These are phyloP conservation scores for Pediacus dermestoides DNA, from an alignment of 2,888 invertebrate species.

Conservation along the genomic window DNA sequence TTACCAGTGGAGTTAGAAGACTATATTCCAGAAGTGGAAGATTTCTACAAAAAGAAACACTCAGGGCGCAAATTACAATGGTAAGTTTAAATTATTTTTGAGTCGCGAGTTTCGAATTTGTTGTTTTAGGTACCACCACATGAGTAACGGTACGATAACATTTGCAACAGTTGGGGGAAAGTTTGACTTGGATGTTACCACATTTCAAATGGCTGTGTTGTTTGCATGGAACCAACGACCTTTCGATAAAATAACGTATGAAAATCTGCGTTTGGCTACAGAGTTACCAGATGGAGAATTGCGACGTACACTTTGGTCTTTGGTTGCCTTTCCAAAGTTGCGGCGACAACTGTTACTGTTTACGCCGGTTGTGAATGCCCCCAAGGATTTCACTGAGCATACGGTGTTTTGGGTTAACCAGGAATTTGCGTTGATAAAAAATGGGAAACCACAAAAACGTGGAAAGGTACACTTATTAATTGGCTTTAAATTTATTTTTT, in stretches of 20 bases:
- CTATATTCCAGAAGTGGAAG: slow-evolving; percentile 98
- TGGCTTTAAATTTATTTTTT: slow-evolving; percentile 10
- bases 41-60: slow-evolving; percentile 97
- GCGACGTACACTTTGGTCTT: slow-evolving; percentile 90
- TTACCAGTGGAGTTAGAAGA: slow-evolving; percentile 97
- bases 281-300: slow-evolving; percentile 95
- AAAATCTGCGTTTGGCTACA: slow-evolving; percentile 92
- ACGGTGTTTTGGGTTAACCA: slow-evolving; percentile 96
- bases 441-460: slow-evolving; percentile 88
- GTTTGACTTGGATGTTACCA: slow-evolving; percentile 97
- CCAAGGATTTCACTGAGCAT: slow-evolving; percentile 91
- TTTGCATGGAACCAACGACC: slow-evolving; percentile 99
- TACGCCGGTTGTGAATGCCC: slow-evolving; percentile 74
- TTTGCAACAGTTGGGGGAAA: slow-evolving; percentile 89
- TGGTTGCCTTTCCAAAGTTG: slow-evolving; percentile 93
- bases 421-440: slow-evolving; percentile 92
- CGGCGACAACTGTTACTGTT: slow-evolving; percentile 87
- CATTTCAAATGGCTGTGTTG: slow-evolving; percentile 99
- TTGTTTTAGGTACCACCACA: slow-evolving; percentile 75
- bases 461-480: slow-evolving; percentile 63
- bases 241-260: slow-evolving; percentile 89
- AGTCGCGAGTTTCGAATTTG: neutral
- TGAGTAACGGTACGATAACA: slow-evolving; percentile 98
- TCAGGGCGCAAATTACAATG: slow-evolving; percentile 96
- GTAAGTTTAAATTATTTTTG: slow-evolving; percentile 50